A percentile compares a stretch with the other conserved stretches of the same genome.
Evolutionary conservation across 2,113 vertebrate genomes (phyloP).

Genomic region (Meles meles): DNA sequence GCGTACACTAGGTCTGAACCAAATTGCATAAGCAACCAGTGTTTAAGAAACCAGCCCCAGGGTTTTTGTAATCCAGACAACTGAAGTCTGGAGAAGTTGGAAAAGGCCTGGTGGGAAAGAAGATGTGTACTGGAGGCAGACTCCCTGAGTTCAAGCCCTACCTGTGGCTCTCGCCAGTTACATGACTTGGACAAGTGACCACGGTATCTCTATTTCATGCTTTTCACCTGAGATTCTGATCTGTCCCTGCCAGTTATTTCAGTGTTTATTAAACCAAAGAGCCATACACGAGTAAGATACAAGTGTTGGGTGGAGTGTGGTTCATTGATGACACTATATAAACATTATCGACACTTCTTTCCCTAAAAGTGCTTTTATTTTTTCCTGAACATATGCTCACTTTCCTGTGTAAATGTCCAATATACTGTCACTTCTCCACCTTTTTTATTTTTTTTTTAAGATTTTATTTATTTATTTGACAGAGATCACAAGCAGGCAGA

Average conservation of each 20-base stretch:
- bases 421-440: background rate
- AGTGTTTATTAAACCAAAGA: background rate
- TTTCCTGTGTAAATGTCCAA: background rate
- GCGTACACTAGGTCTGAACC: background rate
- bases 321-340: background rate
- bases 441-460: conserved; percentile 12
- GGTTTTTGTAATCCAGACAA: background rate
- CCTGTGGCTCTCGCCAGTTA: background rate
- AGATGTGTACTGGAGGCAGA: background rate
- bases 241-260: background rate
- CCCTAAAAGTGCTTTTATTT: background rate
- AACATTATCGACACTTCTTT: background rate
- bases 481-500: no score
- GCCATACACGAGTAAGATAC: background rate
- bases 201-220: background rate
- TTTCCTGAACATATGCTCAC: background rate
- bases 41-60: background rate
- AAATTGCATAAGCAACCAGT: background rate
- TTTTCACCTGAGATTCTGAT: background rate
- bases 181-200: background rate
- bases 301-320: background rate
- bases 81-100: background rate
- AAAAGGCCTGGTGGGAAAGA: background rate
- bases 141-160: background rate
- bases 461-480: no score